phyloP scores from a whole-genome alignment of 2,888 invertebrate species.

The Agrochola litura region DNA sequence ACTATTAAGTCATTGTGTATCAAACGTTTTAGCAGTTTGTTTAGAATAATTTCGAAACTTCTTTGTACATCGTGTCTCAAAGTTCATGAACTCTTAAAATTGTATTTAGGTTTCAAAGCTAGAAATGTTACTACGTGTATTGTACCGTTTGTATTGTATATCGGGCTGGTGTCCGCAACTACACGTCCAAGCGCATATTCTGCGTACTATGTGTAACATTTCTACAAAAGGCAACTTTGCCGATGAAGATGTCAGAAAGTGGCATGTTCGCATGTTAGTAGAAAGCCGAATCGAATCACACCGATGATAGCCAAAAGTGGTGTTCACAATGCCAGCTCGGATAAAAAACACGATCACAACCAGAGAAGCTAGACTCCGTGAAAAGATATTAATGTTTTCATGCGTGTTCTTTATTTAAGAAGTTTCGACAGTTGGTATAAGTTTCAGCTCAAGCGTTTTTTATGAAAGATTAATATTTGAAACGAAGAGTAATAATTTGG shows the following conservation, averaged over 20 bases:
- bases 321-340: slow-evolving; percentile 3
- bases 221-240: slow-evolving; percentile 13
- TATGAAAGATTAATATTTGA: neutral
- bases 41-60: neutral
- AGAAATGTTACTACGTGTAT: neutral
- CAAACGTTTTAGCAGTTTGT: neutral
- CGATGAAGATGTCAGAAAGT: slow-evolving; percentile 29
- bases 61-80: slow-evolving; percentile 5
- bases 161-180: neutral
- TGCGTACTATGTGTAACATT: neutral
- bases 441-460: neutral
- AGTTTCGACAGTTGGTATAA: neutral
- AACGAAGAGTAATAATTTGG: neutral
- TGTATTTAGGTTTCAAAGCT: neutral
- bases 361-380: neutral
- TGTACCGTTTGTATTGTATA: neutral
- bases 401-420: neutral
- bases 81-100: slow-evolving; percentile 14
- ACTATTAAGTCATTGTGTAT: neutral
- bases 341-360: slow-evolving; percentile 8
- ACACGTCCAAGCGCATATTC: neutral
- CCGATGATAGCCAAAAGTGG: slow-evolving; percentile 7
- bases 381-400: neutral
- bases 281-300: slow-evolving; percentile 10
- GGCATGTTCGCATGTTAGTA: neutral